phyloP scores from a whole-genome alignment of 2,113 vertebrate genomes.

The Lophochroa leadbeateri region DNA sequence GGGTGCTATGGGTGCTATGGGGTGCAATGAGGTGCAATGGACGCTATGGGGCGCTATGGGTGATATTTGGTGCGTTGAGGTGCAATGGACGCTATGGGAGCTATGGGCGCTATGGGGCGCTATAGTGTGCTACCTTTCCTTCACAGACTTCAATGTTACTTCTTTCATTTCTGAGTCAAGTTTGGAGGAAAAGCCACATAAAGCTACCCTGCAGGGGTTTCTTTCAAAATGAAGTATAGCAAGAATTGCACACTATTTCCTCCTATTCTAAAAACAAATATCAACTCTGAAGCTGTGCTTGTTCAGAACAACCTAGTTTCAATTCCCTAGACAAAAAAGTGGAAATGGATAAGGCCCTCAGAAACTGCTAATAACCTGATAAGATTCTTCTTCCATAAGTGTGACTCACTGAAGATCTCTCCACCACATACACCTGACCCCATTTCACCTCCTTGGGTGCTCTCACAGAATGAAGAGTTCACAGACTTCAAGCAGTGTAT shows the following conservation, averaged over 20 bases:
- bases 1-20: too few relatives aligned
- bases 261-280: neutral
- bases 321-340: neutral
- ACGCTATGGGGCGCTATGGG: too few relatives aligned
- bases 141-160: neutral
- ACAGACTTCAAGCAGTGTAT: neutral
- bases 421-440: neutral
- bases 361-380: neutral
- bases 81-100: too few relatives aligned
- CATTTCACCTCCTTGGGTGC: neutral
- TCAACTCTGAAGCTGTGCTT: neutral
- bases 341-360: neutral
- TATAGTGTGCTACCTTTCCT: too few relatives aligned
- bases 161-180: neutral
- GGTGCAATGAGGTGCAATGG: too few relatives aligned
- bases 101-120: too few relatives aligned
- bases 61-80: too few relatives aligned
- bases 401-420: neutral
- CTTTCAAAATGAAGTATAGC: neutral
- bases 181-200: neutral
- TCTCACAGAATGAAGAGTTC: neutral
- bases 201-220: neutral
- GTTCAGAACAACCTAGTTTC: neutral
- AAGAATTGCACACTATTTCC: neutral
- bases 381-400: neutral